A percentile compares a stretch with the other conserved stretches of the same genome.
These are phyloP conservation scores for Aphidius ervi DNA, from an alignment of 1,140 invertebrate species.

Conservation along the genomic window DNA sequence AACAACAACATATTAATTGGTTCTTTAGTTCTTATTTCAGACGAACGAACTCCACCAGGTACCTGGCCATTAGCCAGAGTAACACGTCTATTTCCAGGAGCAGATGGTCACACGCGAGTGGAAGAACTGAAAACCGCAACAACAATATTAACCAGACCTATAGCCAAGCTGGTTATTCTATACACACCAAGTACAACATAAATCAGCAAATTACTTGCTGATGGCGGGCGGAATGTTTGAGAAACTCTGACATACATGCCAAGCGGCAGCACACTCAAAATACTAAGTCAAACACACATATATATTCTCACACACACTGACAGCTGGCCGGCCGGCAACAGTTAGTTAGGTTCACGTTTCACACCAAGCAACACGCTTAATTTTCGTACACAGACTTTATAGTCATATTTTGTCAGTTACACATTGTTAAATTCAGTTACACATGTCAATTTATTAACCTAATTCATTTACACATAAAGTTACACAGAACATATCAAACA, in stretches of 20 bases:
- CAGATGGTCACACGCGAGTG: conserved; percentile 30
- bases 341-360: too few species aligned
- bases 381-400: too few species aligned
- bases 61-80: conserved; percentile 35
- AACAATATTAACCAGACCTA: not conserved
- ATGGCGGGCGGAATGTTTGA: not conserved
- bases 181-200: not conserved
- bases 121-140: conserved; percentile 4
- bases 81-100: conserved; percentile 28
- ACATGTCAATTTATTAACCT: too few species aligned
- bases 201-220: not conserved
- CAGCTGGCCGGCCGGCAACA: not conserved
- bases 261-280: not conserved
- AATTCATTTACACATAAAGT: too few species aligned
- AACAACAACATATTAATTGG: conserved; percentile 13
- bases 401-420: too few species aligned
- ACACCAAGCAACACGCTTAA: too few species aligned
- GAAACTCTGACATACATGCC: not conserved
- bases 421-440: too few species aligned
- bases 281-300: not conserved
- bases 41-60: conserved; percentile 25
- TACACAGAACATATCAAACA: too few species aligned
- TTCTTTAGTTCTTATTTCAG: conserved; percentile 9
- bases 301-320: not conserved
- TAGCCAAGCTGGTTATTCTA: not conserved